These are phyloP conservation scores for Eubasilissa splendida DNA, from an alignment of 2,888 invertebrate genomes.

Conservation along the genomic window DNA sequence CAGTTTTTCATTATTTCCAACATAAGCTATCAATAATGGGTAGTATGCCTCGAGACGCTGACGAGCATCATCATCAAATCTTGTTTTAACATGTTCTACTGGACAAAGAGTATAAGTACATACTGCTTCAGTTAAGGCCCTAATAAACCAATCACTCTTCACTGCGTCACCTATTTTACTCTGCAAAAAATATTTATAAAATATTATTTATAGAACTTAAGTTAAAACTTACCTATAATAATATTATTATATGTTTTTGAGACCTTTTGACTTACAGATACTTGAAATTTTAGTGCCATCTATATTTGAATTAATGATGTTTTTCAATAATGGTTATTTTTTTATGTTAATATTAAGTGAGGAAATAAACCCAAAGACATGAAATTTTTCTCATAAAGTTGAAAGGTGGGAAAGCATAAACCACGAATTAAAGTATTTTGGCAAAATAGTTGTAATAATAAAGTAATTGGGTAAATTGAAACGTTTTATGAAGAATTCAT, in stretches of 20 bases:
- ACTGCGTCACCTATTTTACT: constrained; percentile 73
- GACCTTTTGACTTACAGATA: no score
- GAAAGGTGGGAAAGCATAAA: no score
- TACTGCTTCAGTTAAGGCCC: constrained; percentile 81
- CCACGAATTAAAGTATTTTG: no score
- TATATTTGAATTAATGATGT: not conserved
- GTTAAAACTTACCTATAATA: not conserved
- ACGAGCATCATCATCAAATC: constrained; percentile 64
- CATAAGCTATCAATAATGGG: constrained; percentile 78
- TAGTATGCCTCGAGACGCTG: constrained; percentile 69
- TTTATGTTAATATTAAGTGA: no score
- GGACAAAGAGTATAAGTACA: constrained; percentile 79
- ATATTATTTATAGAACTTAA: constrained; percentile 61
- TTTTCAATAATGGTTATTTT: no score
- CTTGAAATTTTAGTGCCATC: not conserved
- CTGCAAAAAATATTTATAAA: constrained; percentile 30
- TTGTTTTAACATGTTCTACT: constrained; percentile 68
- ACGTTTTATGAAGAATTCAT: no score
- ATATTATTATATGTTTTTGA: not conserved
- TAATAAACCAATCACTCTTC: constrained; percentile 76
- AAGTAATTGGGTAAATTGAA: no score
- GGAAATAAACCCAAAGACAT: no score
- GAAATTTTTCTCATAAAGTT: no score
- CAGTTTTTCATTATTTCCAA: constrained; percentile 75
- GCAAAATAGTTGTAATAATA: no score